Evolutionary conservation across 2,888 invertebrate genomes (phyloP).

Genomic region (Nemotelus pantherinus): DNA sequence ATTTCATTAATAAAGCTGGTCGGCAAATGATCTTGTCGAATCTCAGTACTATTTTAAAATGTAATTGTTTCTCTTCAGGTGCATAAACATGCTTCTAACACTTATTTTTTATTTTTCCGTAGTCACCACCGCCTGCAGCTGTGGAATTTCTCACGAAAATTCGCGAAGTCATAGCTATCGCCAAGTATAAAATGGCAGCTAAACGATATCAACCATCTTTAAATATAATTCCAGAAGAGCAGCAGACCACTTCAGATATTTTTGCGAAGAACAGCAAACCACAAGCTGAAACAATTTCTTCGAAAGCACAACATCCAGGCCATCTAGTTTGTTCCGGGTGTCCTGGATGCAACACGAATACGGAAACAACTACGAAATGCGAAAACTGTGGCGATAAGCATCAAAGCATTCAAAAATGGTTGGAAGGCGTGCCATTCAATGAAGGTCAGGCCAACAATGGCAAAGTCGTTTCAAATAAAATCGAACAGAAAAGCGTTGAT

Average conservation of each 20-base stretch:
- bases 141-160: slow-evolving; percentile 89
- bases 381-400: slow-evolving; percentile 75
- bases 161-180: slow-evolving; percentile 88
- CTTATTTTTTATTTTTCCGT: not conserved
- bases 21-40: not conserved
- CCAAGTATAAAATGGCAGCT: slow-evolving; percentile 86
- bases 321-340: slow-evolving; percentile 67
- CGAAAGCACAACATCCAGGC: slow-evolving; percentile 63
- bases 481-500: slow-evolving; percentile 61
- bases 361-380: slow-evolving; percentile 47
- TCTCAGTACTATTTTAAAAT: too few relatives aligned
- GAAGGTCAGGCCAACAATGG: slow-evolving; percentile 52
- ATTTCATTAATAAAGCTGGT: not conserved
- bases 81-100: too few relatives aligned
- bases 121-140: slow-evolving; percentile 91
- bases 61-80: too few relatives aligned
- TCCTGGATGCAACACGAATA: slow-evolving; percentile 68
- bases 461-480: slow-evolving; percentile 9
- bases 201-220: slow-evolving; percentile 83
- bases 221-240: slow-evolving; percentile 84
- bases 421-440: slow-evolving; percentile 74
- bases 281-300: not conserved
- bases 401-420: slow-evolving; percentile 78
- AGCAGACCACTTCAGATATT: slow-evolving; percentile 67
- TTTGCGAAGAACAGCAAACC: slow-evolving; percentile 52